Evolutionary conservation across 2,888 invertebrate genomes (phyloP), one percentile per base, ranked within the genome.

Genomic region (Macaria notata): DNA sequence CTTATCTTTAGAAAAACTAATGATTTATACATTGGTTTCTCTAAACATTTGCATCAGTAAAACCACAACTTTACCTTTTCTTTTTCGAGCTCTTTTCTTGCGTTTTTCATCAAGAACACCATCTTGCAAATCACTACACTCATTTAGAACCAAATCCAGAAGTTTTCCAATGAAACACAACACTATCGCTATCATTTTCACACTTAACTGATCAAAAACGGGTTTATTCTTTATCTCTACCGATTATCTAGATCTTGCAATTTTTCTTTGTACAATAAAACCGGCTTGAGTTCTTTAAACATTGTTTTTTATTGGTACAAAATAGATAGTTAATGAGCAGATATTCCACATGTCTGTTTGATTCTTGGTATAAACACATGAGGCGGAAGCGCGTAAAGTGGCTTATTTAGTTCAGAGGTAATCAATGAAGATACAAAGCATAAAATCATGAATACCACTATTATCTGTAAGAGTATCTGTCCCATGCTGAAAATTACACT

Each of bases 121-220:
- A 41, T 53, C 48, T 41, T 51, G 54, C 42, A 39, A 58, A 42
- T 62, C 69, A 75, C 51, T 31, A 39, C 54, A 62, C 51, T 63
- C 69, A 75, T 63, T 74, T 68, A 66, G 79, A 47, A 76, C 71
- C 45, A 83, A 63, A 61, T 86, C 79, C 60, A 86, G 74, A 58
- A 89, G 67, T 73, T 82, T 83, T 3, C 79, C 76, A 58, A 86
- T 66, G 53, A 88, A 72, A 66, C 75, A 88, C 76, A 86, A 71
- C 71, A 87, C 76, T 58, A 86, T 65, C 31, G 72, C 88, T 54
- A 89, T 87, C 89, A 90, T 90, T 69, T 75, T 73, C 59, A 65
- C 59, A 54, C 55, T 69, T 59, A 62, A 59, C 59, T 54, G 39
- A 64, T 41, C 41, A 61, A 49, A 59, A 54, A 54, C 60, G 61